Evolutionary conservation across 2,113 vertebrate genomes (phyloP).

Genomic region (Coptodon bakossiorum): DNA sequence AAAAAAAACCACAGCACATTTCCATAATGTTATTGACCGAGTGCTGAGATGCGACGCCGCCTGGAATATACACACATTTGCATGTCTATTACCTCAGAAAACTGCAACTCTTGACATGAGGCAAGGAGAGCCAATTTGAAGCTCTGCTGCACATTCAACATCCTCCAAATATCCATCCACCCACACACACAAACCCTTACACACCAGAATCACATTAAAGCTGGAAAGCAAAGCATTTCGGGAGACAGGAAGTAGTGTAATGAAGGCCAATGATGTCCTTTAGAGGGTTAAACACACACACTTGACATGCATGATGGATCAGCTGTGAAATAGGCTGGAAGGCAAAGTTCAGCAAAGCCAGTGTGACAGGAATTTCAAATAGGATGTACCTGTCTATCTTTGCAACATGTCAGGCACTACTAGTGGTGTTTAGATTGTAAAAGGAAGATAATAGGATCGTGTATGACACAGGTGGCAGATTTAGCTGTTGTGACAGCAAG

Average conservation of each 20-base stretch:
- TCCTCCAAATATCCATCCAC: not conserved
- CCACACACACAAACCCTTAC: not conserved
- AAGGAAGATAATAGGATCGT: slow-evolving; percentile 28
- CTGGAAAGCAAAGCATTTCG: slow-evolving; percentile 1
- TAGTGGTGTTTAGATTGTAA: slow-evolving; percentile 6
- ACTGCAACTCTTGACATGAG: slow-evolving; percentile 13
- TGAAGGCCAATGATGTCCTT: slow-evolving; percentile 47
- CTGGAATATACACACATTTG: slow-evolving; percentile 42
- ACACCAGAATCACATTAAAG: not conserved
- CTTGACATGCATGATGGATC: slow-evolving; percentile 50
- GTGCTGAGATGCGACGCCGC: slow-evolving; percentile 8
- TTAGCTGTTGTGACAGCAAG: slow-evolving; percentile 34
- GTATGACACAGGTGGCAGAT: slow-evolving; percentile 34
- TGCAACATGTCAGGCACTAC: slow-evolving; percentile 6
- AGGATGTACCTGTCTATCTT: slow-evolving; percentile 32
- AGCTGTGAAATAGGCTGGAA: slow-evolving; percentile 49
- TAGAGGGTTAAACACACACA: slow-evolving; percentile 49
- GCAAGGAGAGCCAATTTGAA: slow-evolving; percentile 63
- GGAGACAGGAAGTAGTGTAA: slow-evolving; percentile 39
- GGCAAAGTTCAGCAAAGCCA: slow-evolving; percentile 33
- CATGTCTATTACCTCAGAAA: slow-evolving; percentile 61
- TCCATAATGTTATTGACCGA: slow-evolving; percentile 66
- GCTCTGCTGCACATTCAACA: slow-evolving; percentile 50
- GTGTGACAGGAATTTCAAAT: slow-evolving; percentile 44
- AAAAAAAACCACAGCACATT: slow-evolving; percentile 44